These are phyloP conservation scores for Pyxicephalus adspersus DNA, from an alignment of 2,113 vertebrate genomes.

Conservation along the genomic window DNA sequence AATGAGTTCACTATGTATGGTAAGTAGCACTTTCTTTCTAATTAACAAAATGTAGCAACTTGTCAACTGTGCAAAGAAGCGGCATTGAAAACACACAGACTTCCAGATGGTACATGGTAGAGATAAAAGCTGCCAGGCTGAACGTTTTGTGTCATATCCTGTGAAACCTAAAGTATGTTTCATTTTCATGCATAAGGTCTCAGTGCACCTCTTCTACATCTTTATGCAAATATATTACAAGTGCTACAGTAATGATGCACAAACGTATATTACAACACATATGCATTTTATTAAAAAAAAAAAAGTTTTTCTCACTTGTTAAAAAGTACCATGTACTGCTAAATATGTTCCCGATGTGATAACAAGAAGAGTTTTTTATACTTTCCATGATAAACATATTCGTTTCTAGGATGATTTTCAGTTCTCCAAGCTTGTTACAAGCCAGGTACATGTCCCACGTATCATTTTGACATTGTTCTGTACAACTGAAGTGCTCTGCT, in stretches of 20 bases:
- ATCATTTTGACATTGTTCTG: background rate
- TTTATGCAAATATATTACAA: background rate
- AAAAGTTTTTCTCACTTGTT: background rate
- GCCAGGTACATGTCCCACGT: background rate
- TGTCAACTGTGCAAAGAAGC: conserved; percentile 34
- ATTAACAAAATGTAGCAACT: background rate
- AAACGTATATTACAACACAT: background rate
- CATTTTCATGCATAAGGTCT: background rate
- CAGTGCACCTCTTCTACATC: background rate
- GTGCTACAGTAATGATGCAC: background rate
- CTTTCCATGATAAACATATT: background rate
- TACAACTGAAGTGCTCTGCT: background rate
- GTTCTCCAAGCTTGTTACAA: background rate
- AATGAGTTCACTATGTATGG: background rate
- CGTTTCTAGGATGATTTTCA: background rate
- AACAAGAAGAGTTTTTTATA: no score
- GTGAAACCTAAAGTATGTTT: background rate
- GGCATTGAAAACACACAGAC: conserved; percentile 24
- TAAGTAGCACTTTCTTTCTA: background rate
- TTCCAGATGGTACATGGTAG: background rate
- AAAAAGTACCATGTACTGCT: background rate
- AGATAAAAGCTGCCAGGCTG: conserved; percentile 8
- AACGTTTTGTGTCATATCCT: conserved; percentile 1
- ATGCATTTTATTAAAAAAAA: background rate
- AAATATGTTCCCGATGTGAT: no score